These are phyloP conservation scores for Trachelipus rathkii DNA, from an alignment of 1,140 invertebrate species.

Conservation along the genomic window DNA sequence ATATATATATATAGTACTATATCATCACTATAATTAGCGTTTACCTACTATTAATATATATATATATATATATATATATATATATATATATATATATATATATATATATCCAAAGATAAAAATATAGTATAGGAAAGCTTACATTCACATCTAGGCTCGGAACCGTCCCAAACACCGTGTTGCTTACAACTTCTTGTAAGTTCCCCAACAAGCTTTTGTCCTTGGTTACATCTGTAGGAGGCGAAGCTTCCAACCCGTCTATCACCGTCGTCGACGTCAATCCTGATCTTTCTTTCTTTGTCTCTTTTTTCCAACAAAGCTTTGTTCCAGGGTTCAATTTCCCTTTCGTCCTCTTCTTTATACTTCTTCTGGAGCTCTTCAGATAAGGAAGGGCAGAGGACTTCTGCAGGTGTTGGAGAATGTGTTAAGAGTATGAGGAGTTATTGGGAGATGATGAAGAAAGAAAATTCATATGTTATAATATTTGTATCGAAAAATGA, in stretches of 20 bases:
- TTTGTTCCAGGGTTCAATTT: not conserved
- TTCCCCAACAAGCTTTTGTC: not conserved
- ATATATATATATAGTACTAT: too few species aligned
- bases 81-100: too few species aligned
- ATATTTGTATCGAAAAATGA: too few species aligned
- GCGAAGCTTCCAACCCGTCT: conserved; percentile 18
- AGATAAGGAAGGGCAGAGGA: not conserved
- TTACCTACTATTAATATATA: too few species aligned
- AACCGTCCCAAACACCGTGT: conserved; percentile 18
- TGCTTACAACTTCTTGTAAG: not conserved
- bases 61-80: too few species aligned
- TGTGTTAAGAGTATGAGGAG: too few species aligned
- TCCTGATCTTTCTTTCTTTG: not conserved
- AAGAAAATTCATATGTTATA: too few species aligned
- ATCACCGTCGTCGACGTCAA: not conserved
- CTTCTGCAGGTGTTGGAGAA: too few species aligned
- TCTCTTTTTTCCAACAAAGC: not conserved
- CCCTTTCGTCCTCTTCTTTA: not conserved
- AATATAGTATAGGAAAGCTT: not conserved
- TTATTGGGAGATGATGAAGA: too few species aligned
- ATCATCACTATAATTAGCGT: too few species aligned
- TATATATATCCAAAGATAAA: not conserved
- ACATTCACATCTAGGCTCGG: conserved; percentile 14
- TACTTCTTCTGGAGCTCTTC: not conserved
- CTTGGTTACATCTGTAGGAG: conserved; percentile 19